Conservation (phyloP, 2,888 invertebrate species). For the Rhagonycha lutea region DNA sequence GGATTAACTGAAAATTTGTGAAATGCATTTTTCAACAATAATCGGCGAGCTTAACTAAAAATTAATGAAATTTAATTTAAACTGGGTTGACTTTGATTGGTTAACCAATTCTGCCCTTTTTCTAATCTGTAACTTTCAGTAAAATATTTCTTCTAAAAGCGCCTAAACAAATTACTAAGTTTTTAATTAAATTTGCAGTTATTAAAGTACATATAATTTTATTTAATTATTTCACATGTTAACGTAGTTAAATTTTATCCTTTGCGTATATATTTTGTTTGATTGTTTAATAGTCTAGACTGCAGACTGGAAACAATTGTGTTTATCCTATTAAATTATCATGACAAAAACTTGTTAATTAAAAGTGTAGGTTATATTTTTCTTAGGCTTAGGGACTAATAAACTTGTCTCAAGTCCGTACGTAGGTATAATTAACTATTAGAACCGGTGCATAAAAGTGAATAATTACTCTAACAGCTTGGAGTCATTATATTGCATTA, state of each 20-base stretch:
- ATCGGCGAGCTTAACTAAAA: not conserved
- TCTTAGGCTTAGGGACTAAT: conserved; percentile 28
- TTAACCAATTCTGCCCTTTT: not conserved
- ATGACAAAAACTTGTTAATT: conserved; percentile 41
- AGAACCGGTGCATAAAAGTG: conserved; percentile 29
- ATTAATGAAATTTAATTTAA: not conserved
- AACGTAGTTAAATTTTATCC: not conserved
- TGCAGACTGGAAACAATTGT: conserved; percentile 33
- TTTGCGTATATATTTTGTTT: not conserved
- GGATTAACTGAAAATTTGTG: not conserved
- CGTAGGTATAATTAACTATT: conserved; percentile 29
- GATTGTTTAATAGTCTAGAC: conserved; percentile 9
- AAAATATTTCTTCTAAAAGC: not conserved
- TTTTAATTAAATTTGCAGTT: not conserved
- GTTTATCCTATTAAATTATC: conserved; percentile 33
- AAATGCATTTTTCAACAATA: not conserved
- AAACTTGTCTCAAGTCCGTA: conserved; percentile 28
- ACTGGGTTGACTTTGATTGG: not conserved
- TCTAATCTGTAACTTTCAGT: not conserved
- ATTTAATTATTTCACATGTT: not conserved
- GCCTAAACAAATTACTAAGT: not conserved
- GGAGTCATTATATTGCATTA: not conserved
- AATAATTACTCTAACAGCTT: conserved; percentile 23
- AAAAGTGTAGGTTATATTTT: conserved; percentile 37
- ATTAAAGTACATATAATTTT: not conserved